These are phyloP conservation scores for Chauna torquata DNA, from an alignment of 2,113 vertebrate species.

Conservation along the genomic window DNA sequence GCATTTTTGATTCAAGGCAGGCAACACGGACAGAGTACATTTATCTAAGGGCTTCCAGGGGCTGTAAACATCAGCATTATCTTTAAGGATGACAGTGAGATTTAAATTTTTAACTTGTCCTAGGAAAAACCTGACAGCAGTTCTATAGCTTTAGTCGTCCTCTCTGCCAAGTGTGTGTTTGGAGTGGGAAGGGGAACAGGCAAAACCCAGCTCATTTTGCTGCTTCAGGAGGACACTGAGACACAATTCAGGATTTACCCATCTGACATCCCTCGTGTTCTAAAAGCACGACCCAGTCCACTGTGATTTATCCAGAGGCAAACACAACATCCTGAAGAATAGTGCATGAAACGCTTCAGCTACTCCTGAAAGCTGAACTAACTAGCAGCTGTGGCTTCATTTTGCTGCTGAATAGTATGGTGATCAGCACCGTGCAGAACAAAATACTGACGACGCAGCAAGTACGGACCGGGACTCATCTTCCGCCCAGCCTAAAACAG, in stretches of 20 bases:
- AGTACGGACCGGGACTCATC: background rate
- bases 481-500: background rate
- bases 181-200: background rate
- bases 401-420: background rate
- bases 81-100: background rate
- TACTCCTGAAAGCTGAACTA: background rate
- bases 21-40: background rate
- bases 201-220: background rate
- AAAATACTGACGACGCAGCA: background rate
- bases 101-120: background rate
- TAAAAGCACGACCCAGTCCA: background rate
- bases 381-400: background rate
- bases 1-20: background rate
- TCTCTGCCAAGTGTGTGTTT: background rate
- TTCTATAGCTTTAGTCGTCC: background rate
- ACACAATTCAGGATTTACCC: background rate
- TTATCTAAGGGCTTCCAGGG: background rate
- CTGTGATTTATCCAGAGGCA: background rate
- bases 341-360: background rate
- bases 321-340: background rate
- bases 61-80: conserved; percentile 24
- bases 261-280: background rate
- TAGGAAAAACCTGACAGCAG: background rate
- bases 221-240: background rate
- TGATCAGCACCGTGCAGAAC: background rate